Conservation (phyloP, 2,888 invertebrate genomes). For the Neocrepidodera transversa region DNA sequence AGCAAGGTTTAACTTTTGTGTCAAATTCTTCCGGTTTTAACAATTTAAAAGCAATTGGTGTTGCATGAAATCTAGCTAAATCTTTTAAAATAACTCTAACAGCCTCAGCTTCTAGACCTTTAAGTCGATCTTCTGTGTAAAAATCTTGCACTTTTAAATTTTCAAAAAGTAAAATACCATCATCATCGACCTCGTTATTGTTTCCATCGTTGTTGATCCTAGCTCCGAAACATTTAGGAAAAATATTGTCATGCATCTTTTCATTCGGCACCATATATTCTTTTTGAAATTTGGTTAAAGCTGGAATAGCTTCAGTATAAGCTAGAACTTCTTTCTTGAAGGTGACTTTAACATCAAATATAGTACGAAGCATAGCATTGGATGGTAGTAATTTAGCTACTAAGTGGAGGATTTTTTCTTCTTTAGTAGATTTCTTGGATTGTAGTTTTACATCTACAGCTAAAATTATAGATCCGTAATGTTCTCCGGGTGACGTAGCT, state of each 20-base stretch:
- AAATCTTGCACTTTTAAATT: conserved; percentile 64
- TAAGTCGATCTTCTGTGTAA: conserved; percentile 61
- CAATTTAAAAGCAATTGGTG: conserved; percentile 64
- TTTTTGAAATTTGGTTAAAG: conserved; percentile 61
- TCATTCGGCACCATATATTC: conserved; percentile 60
- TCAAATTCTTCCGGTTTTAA: conserved; percentile 60
- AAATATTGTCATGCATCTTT: conserved; percentile 57
- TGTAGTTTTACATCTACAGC: conserved; percentile 56
- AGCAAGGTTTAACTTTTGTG: conserved; percentile 58
- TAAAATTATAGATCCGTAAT: conserved; percentile 69
- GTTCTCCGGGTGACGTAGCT: conserved; percentile 67
- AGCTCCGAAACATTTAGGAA: conserved; percentile 65
- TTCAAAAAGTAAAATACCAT: conserved; percentile 67
- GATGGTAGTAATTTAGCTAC: conserved; percentile 67
- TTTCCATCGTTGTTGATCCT: conserved; percentile 59
- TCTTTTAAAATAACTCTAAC: conserved; percentile 61
- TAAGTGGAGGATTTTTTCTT: conserved; percentile 58
- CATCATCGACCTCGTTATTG: conserved; percentile 62
- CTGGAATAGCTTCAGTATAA: conserved; percentile 63
- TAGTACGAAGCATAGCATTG: conserved; percentile 62
- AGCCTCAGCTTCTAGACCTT: conserved; percentile 63
- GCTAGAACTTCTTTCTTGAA: conserved; percentile 67
- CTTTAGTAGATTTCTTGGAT: conserved; percentile 41
- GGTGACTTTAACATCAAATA: conserved; percentile 66
- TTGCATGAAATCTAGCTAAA: conserved; percentile 66